Conservation (phyloP, 2,113 vertebrate species). For the Rhinoptilus africanus region DNA sequence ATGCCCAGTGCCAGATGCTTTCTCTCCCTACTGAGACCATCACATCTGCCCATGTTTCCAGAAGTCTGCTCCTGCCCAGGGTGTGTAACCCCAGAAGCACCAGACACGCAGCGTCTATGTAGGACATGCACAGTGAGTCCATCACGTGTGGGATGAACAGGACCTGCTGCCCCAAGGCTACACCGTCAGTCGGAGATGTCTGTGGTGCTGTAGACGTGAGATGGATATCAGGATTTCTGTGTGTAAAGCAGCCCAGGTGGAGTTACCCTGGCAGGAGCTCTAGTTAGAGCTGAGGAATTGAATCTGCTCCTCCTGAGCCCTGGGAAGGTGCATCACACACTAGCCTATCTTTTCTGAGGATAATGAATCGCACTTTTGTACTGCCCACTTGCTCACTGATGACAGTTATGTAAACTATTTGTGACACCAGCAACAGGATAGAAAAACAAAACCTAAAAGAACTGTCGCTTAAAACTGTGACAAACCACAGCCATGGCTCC, state of each 20-base stretch:
- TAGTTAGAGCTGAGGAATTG: background rate
- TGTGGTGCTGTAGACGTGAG: background rate
- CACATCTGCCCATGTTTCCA: background rate
- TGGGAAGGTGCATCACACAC: background rate
- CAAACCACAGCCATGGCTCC: background rate
- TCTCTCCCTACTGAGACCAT: background rate
- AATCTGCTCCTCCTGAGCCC: background rate
- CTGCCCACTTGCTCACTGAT: background rate
- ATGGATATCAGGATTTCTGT: background rate
- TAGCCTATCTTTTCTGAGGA: background rate
- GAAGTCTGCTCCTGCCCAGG: background rate
- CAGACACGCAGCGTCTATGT: accelerated
- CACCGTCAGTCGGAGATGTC: background rate
- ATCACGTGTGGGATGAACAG: accelerated
- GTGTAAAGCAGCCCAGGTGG: background rate
- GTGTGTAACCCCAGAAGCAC: background rate
- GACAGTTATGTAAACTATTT: background rate
- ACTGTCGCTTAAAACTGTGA: background rate
- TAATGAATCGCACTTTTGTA: background rate
- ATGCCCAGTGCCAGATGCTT: background rate
- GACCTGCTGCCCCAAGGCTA: accelerated
- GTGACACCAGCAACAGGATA: background rate
- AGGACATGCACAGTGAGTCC: background rate
- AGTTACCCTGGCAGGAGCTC: background rate
- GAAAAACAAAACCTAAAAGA: background rate